Percentiles rank a stretch among this genome's conserved stretches.
Conservation (phyloP, 2,888 invertebrate species). For the Cepaea hortensis region DNA sequence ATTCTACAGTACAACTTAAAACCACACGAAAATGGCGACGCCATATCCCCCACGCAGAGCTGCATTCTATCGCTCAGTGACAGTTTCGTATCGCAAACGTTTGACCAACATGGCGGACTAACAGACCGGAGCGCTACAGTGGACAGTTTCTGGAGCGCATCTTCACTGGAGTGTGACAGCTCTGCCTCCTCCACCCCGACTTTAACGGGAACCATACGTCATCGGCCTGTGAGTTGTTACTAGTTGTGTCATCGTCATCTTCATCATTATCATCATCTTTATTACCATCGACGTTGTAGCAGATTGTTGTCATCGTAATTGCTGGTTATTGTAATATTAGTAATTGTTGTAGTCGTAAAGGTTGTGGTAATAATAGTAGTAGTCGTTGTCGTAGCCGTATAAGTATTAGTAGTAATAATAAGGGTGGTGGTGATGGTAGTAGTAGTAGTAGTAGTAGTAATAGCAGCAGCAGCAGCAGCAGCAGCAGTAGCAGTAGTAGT, state of each 20-base stretch:
- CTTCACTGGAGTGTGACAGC: slow-evolving; percentile 7
- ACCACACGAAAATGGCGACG: slow-evolving; percentile 1
- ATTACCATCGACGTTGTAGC: slow-evolving; percentile 49
- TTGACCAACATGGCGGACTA: not conserved
- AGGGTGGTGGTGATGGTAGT: too few relatives aligned
- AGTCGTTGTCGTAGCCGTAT: too few relatives aligned
- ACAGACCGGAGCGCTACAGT: slow-evolving; percentile 15
- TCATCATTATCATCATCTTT: slow-evolving; percentile 51
- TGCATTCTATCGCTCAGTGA: slow-evolving; percentile 36
- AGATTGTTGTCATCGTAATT: slow-evolving; percentile 48
- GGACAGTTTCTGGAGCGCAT: slow-evolving; percentile 30
- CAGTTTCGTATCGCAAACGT: slow-evolving; percentile 41
- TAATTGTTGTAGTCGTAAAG: too few relatives aligned
- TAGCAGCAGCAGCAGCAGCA: not conserved
- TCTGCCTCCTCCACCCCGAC: slow-evolving; percentile 2
- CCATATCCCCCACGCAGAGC: slow-evolving; percentile 34
- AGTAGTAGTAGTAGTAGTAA: too few relatives aligned
- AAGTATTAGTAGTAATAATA: too few relatives aligned
- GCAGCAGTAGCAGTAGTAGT: not conserved
- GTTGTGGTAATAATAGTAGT: too few relatives aligned
- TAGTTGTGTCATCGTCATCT: slow-evolving; percentile 37
- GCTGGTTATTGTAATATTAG: not conserved
- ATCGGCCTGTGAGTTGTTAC: not conserved
- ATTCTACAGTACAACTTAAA: not conserved
- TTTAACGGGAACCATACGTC: not conserved